phyloP scores from a whole-genome alignment of 2,797 vertebrate species.

The Falco biarmicus region DNA sequence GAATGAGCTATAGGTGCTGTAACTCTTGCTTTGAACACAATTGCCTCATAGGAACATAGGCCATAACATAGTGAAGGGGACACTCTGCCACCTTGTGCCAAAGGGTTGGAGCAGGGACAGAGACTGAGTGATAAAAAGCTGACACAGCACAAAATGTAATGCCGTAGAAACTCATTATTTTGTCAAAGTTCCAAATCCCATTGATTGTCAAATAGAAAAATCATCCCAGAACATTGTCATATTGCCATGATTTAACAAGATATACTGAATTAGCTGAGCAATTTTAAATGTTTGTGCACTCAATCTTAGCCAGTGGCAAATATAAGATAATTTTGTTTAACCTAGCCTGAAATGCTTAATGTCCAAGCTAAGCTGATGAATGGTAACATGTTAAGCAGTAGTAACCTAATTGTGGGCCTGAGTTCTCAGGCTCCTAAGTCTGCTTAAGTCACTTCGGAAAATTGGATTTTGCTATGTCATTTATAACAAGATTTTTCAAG shows the following conservation, averaged over 20 bases:
- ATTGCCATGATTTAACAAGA: not conserved
- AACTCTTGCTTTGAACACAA: not conserved
- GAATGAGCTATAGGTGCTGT: not conserved
- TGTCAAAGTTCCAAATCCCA: not conserved
- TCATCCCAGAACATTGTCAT: not conserved
- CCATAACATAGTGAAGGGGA: not conserved
- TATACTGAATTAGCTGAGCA: not conserved
- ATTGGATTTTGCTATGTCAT: constrained; percentile 58
- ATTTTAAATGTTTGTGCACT: not conserved
- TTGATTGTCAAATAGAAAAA: constrained; percentile 5
- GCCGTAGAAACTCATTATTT: not conserved
- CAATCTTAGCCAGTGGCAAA: constrained; percentile 9
- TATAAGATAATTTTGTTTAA: not conserved
- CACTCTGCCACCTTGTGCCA: constrained; percentile 11
- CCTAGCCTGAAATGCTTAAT: constrained; percentile 31
- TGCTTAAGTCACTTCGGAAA: constrained; percentile 61
- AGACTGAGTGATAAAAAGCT: not conserved
- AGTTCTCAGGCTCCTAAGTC: constrained; percentile 30
- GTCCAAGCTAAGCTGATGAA: constrained; percentile 45
- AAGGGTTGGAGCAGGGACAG: not conserved
- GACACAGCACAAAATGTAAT: not conserved
- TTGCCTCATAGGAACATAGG: not conserved
- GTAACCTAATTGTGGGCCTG: constrained; percentile 44
- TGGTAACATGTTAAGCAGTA: not conserved
- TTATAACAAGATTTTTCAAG: constrained; percentile 59